A percentile compares a stretch with the other conserved stretches of the same genome.
Conservation (phyloP, 2,888 invertebrate genomes). For the Lepidonotus clava region DNA sequence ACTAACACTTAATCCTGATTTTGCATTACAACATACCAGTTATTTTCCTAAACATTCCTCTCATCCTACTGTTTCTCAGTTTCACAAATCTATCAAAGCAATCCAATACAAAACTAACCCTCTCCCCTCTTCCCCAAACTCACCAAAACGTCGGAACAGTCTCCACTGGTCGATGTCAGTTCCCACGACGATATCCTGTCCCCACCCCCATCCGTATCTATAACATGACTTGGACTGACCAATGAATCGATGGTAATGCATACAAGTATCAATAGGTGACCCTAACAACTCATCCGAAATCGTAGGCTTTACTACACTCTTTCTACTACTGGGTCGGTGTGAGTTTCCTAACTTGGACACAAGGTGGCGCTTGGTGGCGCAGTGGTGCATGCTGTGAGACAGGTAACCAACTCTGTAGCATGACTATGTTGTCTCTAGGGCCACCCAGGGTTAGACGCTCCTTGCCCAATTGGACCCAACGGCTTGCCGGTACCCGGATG, state of each 20-base stretch:
- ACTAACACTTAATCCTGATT: neutral
- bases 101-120: neutral
- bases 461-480: constrained; percentile 95
- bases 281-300: too few relatives aligned
- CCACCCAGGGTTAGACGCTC: constrained; percentile 96
- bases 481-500: constrained; percentile 93
- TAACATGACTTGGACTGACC: constrained; percentile 12
- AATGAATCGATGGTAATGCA: too few relatives aligned
- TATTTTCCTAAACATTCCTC: neutral
- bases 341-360: neutral
- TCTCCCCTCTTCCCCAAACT: neutral
- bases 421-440: constrained; percentile 82
- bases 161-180: neutral
- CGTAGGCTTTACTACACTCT: too few relatives aligned
- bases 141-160: neutral
- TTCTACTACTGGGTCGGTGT: neutral
- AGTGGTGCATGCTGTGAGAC: constrained; percentile 21
- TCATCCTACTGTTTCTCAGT: neutral
- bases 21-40: neutral
- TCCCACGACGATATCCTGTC: neutral
- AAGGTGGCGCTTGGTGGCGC: neutral
- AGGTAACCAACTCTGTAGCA: constrained; percentile 22
- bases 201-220: neutral
- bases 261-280: too few relatives aligned
- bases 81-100: neutral